Base-by-base conservation (phyloP, 1,140 invertebrate species). In the Ceratina japonica region DNA sequence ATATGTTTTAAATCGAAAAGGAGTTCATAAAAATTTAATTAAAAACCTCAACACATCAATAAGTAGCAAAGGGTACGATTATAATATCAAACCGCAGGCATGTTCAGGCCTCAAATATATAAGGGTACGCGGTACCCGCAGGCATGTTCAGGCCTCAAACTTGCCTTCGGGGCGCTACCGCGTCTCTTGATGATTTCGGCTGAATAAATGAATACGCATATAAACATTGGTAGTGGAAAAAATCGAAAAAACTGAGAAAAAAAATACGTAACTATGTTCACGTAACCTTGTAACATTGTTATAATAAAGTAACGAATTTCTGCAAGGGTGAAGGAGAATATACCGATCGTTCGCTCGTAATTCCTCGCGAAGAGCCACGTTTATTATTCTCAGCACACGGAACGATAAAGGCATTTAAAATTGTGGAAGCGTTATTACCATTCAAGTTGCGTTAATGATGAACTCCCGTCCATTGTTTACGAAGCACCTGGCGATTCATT, bases 391-490 rank as follows among this genome's bases (percentile, higher is more conserved):
- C 7, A 27, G 52, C 24, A 44, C 61, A 18, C 54, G 22, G 59
- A 59, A 10, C 37, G 58, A 44, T 18, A 68, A 71, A 49, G 75
- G 79, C 63, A 82, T 81, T 77, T 85, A 82, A 85, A 86, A 85
- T 82, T 69, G 68, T 54, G 75, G 52, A 44, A 63, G 51, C 70
- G 61, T 79, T 85, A 82, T 63, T 75, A 58, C 82, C 75, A 75
- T 85, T 73, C 70, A 76, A 59, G 59, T 85, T 82, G 65, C 83
- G 52, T 85, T 85, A 86, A 86, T 82, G 83, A 85, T 72, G 22
- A 65, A 49, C 49, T 20, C 24, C 5, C 10, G 51, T 72, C 49
- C 49, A 73, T 79, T 85, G 81, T 85, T 72, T 72, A 79, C 31
- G 58, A 44, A 82, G 79, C 72, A 56, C 62, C 22, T 61, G 76